These are phyloP conservation scores for Apogon talboti DNA, from an alignment of 2,797 vertebrate genomes.

Conservation along the genomic window DNA sequence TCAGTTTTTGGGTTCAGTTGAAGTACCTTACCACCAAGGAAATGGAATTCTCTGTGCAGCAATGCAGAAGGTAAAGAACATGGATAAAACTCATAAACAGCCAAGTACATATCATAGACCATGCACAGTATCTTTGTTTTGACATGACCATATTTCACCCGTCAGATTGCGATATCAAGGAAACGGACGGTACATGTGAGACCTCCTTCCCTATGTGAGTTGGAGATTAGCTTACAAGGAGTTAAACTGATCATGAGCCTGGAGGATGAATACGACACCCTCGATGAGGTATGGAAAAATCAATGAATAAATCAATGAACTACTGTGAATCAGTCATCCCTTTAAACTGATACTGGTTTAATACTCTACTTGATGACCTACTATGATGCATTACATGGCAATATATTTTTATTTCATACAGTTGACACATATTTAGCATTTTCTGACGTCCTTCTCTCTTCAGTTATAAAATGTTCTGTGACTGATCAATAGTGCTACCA, in stretches of 20 bases:
- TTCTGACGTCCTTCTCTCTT: no score
- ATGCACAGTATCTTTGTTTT: neutral
- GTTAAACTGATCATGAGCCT: constrained; percentile 93
- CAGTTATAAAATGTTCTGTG: no score
- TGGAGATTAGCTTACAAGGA: constrained; percentile 94
- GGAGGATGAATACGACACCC: constrained; percentile 87
- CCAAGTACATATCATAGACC: neutral
- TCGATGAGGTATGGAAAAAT: constrained; percentile 83
- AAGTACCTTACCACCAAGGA: constrained; percentile 96
- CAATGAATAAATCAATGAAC: neutral
- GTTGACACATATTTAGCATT: no score
- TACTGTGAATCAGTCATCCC: neutral
- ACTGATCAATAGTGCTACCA: no score
- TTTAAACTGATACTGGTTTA: neutral
- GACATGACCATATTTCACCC: neutral
- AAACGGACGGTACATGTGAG: constrained; percentile 94
- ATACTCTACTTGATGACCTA: constrained; percentile 1
- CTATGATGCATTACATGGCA: neutral
- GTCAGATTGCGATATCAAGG: constrained; percentile 92
- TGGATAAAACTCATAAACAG: neutral
- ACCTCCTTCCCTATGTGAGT: constrained; percentile 93
- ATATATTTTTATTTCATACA: neutral
- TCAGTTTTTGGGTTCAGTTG: constrained; percentile 97
- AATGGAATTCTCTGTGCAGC: constrained; percentile 96
- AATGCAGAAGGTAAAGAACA: constrained; percentile 92